phyloP scores from a whole-genome alignment of 2,797 vertebrate genomes.

The Periparus ater region DNA sequence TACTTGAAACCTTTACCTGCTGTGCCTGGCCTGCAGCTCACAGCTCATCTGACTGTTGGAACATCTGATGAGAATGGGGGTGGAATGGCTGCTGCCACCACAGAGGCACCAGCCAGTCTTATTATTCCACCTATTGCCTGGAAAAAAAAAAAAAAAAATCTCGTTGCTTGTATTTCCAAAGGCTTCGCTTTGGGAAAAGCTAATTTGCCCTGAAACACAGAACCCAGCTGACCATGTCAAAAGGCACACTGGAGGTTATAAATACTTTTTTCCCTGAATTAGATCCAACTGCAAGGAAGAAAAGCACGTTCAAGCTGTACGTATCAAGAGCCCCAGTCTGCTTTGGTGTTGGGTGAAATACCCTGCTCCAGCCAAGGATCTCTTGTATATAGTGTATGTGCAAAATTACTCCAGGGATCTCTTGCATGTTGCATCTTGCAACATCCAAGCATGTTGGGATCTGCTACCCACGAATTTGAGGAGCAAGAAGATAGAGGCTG shows the following conservation, averaged over 20 bases:
- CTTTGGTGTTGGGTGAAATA: not conserved
- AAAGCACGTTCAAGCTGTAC: not conserved
- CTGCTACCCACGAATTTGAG: not conserved
- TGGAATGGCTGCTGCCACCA: not conserved
- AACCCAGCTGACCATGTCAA: not conserved
- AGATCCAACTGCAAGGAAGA: not conserved
- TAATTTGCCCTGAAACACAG: not conserved
- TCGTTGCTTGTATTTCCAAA: not conserved
- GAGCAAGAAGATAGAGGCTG: not conserved
- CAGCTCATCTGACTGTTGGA: not conserved
- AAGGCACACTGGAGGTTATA: not conserved
- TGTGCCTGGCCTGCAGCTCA: not conserved
- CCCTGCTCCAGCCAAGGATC: not conserved
- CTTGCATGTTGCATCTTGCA: not conserved
- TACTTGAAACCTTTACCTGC: not conserved
- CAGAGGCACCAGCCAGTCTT: not conserved
- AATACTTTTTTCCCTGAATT: not conserved
- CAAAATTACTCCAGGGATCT: not conserved
- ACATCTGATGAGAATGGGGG: rapidly evolving
- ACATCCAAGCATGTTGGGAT: not conserved
- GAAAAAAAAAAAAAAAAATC: not conserved
- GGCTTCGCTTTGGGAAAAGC: not conserved
- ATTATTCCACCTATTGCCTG: not conserved
- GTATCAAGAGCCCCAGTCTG: not conserved
- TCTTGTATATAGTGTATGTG: rapidly evolving